These are phyloP conservation scores for Drosophila mayaguana DNA, from an alignment of 2,888 invertebrate species.

Conservation along the genomic window DNA sequence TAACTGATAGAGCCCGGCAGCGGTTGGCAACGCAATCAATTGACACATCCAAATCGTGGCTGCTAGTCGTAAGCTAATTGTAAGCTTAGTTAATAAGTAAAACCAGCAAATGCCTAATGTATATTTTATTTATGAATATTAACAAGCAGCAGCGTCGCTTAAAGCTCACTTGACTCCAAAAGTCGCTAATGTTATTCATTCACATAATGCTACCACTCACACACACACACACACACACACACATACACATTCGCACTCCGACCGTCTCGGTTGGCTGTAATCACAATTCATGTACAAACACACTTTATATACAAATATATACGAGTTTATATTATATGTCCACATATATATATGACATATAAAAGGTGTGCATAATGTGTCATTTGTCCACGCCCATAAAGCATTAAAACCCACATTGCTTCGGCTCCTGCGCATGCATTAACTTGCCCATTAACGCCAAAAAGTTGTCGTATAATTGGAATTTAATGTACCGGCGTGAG, in stretches of 20 bases:
- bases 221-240: neutral
- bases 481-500: conserved; percentile 62
- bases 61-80: conserved; percentile 45
- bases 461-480: conserved; percentile 73
- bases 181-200: neutral
- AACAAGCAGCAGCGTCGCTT: conserved; percentile 55
- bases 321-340: conserved; percentile 14
- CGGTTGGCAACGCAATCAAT: conserved; percentile 2
- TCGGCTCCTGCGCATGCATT: conserved; percentile 62
- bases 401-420: conserved; percentile 30
- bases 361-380: conserved; percentile 49
- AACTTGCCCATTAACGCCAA: conserved; percentile 74
- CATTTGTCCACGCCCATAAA: conserved; percentile 42
- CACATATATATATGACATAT: conserved; percentile 19
- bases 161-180: conserved; percentile 53
- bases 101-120: conserved; percentile 57
- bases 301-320: conserved; percentile 38
- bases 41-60: conserved; percentile 17
- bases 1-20: conserved; percentile 34
- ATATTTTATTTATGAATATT: conserved; percentile 54
- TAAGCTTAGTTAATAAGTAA: conserved; percentile 44
- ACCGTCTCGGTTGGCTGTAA: conserved; percentile 8
- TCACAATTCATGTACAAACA: conserved; percentile 55
- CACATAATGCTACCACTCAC: neutral
- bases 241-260: neutral